Evolutionary conservation across 2,888 invertebrate genomes (phyloP).

Genomic region (Aelia acuminata): DNA sequence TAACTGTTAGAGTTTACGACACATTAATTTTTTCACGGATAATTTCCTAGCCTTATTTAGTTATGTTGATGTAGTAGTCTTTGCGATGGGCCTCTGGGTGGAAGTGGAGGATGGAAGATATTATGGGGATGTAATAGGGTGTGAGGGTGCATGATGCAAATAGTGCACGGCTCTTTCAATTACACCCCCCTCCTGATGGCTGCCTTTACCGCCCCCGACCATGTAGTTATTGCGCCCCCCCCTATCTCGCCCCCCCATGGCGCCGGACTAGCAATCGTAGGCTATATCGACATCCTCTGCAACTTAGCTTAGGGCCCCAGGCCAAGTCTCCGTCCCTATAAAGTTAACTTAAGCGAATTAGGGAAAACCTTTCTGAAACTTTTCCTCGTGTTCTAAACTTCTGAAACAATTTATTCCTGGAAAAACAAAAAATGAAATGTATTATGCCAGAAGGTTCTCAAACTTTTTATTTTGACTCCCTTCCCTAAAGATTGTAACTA

Average conservation of each 20-base stretch:
- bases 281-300: background rate
- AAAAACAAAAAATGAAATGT: no score
- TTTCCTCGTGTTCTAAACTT: background rate
- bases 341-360: background rate
- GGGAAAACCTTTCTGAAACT: background rate
- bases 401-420: no score
- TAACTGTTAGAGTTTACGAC: background rate
- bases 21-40: background rate
- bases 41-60: background rate
- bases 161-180: conserved; percentile 8
- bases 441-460: no score
- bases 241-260: background rate
- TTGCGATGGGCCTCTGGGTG: background rate
- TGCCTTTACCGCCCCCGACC: background rate
- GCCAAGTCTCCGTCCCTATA: background rate
- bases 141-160: conserved; percentile 34
- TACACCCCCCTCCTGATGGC: background rate
- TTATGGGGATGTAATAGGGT: conserved; percentile 44
- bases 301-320: background rate
- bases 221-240: background rate
- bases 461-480: no score
- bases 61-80: background rate
- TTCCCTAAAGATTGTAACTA: no score
- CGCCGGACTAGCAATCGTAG: conserved; percentile 16
- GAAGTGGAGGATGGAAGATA: background rate